These are phyloP conservation scores for Arizona elegans DNA, from an alignment of 2,113 vertebrate species.

Conservation along the genomic window DNA sequence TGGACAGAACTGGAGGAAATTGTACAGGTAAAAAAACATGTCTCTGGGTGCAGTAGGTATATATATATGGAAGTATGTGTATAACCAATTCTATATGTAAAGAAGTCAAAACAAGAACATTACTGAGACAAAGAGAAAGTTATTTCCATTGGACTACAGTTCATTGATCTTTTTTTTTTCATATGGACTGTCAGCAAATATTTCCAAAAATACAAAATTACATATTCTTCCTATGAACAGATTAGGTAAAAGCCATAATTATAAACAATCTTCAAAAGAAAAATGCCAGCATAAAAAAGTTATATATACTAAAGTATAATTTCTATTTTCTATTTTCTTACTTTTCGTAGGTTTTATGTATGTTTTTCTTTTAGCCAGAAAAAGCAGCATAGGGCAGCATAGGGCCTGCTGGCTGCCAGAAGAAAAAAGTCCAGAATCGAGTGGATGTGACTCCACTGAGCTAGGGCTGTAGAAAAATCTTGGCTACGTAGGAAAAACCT, in stretches of 20 bases:
- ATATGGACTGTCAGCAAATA: not conserved
- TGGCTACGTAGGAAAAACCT: no score
- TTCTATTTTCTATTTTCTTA: no score
- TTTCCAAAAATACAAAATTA: not conserved
- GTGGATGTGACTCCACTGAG: no score
- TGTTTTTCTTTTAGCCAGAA: no score
- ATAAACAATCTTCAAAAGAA: not conserved
- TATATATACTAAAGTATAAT: not conserved
- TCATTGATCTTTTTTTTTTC: not conserved
- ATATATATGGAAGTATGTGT: not conserved
- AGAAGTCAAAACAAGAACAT: not conserved
- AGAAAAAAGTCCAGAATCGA: no score
- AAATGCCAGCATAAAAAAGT: not conserved
- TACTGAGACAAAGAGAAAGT: not conserved
- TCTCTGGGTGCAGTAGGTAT: not conserved
- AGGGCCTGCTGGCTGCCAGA: no score
- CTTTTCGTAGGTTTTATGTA: no score
- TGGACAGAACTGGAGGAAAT: slow-evolving; percentile 78
- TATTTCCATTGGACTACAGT: not conserved
- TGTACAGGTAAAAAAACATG: slow-evolving; percentile 68
- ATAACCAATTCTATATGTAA: not conserved
- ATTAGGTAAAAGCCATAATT: not conserved
- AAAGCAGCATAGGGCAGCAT: no score
- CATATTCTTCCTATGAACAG: not conserved
- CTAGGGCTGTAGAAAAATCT: no score